These are phyloP conservation scores for Indri indri DNA, from an alignment of 2,113 vertebrate species.

Conservation along the genomic window DNA sequence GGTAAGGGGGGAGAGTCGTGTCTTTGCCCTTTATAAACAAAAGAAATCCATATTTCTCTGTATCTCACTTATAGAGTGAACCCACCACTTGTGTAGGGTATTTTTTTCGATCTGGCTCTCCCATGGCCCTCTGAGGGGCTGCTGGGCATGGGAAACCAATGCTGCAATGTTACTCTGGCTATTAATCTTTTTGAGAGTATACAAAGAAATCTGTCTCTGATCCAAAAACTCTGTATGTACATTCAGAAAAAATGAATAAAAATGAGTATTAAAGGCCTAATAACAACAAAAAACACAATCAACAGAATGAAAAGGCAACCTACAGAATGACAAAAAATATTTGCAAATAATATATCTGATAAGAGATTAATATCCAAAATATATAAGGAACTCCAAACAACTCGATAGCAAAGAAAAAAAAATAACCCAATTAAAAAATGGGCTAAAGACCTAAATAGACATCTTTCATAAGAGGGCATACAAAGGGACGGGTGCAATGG, in stretches of 20 bases:
- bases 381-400: neutral
- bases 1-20: neutral
- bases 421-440: neutral
- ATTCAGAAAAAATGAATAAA: neutral
- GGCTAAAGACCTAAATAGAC: neutral
- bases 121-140: too few relatives aligned
- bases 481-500: neutral
- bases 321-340: neutral
- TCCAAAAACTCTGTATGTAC: neutral
- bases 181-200: neutral
- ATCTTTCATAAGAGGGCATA: neutral
- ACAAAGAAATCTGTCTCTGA: neutral
- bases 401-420: neutral
- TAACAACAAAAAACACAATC: neutral
- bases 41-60: neutral
- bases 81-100: neutral
- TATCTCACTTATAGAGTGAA: neutral
- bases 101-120: neutral
- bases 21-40: neutral
- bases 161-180: neutral
- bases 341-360: neutral
- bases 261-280: neutral
- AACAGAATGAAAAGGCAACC: neutral
- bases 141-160: neutral
- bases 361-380: neutral